These are phyloP conservation scores for Chunga burmeisteri DNA, from an alignment of 2,113 vertebrate genomes.

Conservation along the genomic window DNA sequence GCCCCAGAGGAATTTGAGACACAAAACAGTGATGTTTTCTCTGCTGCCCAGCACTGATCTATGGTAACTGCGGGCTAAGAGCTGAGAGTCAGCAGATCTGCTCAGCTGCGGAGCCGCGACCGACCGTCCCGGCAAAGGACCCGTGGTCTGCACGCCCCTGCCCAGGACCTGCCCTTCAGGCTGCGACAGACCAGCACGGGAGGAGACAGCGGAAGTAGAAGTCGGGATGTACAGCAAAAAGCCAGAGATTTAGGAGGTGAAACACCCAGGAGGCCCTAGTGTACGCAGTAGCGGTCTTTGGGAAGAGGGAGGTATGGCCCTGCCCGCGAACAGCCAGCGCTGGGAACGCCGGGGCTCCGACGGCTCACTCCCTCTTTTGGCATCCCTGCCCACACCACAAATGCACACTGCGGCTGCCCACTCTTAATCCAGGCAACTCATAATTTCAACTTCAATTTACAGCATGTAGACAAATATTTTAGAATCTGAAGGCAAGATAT, in stretches of 20 bases:
- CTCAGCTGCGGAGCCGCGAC: background rate
- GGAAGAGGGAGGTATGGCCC: background rate
- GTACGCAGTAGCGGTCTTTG: background rate
- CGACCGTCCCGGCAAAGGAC: accelerated
- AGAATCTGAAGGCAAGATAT: background rate
- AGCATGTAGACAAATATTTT: background rate
- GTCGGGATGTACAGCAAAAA: background rate
- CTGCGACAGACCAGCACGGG: accelerated
- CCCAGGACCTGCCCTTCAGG: background rate
- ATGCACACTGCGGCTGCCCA: background rate
- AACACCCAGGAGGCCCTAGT: background rate
- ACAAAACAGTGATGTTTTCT: background rate
- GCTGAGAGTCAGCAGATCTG: background rate
- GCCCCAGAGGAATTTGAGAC: background rate
- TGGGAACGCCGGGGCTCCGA: background rate
- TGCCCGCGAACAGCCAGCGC: background rate
- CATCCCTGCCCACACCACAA: background rate
- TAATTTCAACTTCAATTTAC: background rate
- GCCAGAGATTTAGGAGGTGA: background rate
- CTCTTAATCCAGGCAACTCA: background rate
- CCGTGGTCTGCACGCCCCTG: accelerated
- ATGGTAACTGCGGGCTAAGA: background rate
- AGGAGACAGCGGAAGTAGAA: background rate
- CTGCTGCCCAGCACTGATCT: background rate
- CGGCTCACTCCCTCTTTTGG: background rate